phyloP scores from a whole-genome alignment of 2,113 vertebrate genomes.

The Mustelus asterias region DNA sequence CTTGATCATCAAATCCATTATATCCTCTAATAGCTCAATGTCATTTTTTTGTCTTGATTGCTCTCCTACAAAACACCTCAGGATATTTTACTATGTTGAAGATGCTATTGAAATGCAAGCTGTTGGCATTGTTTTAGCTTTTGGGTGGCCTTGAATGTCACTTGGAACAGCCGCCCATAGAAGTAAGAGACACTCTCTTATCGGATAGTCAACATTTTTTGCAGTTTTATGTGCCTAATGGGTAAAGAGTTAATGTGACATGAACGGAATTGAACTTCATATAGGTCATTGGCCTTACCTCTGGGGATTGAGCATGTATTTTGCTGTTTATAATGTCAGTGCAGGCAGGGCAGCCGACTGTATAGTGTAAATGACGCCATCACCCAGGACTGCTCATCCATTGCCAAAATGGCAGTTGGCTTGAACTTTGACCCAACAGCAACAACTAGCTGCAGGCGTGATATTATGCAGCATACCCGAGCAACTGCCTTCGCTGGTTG shows the following conservation, averaged over 20 bases:
- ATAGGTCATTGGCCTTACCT: background rate
- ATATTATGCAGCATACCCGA: background rate
- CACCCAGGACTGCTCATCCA: background rate
- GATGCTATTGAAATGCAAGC: background rate
- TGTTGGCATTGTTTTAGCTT: background rate
- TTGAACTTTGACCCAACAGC: background rate
- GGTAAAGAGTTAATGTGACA: background rate
- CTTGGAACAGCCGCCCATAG: background rate
- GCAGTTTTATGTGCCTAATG: background rate
- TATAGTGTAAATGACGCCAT: background rate
- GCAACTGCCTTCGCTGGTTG: background rate
- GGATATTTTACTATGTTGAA: background rate
- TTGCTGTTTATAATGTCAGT: background rate
- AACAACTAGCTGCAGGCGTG: background rate
- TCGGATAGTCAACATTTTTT: background rate
- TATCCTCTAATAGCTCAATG: background rate
- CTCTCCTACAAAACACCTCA: background rate
- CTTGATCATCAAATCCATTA: no score
- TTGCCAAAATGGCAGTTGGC: slow-evolving; percentile 27
- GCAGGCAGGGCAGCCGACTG: background rate
- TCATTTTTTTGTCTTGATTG: background rate
- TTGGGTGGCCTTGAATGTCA: background rate
- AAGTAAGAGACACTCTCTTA: background rate
- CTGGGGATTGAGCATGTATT: background rate
- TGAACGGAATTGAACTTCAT: background rate